Evolutionary conservation across 2,113 vertebrate genomes (phyloP), one percentile per base, ranked within the genome.

Genomic region (Empidonax traillii): DNA sequence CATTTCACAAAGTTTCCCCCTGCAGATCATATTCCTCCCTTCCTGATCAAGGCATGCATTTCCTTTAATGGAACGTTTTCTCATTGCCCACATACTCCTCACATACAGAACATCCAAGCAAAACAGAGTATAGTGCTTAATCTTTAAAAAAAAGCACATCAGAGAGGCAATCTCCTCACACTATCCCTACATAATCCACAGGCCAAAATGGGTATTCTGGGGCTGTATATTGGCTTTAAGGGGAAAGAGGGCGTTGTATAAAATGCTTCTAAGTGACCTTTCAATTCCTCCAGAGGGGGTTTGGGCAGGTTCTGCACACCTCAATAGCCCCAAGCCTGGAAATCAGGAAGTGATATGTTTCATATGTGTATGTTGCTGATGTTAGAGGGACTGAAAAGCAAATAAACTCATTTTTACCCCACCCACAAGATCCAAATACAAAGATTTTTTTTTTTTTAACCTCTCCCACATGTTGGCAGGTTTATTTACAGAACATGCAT

Each of bases 31-130:
- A 44, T 56, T 52, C 12, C 14, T 53, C 56, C 20, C 52, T 78
- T 92, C 33, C 30, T 63, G 10, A 75, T 6, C 1, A 1, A 14
- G 1, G 1, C 19, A n/a, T 8, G 9, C 22, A 9, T 7, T 69
- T 89, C 49, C 30, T 87, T 76, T 55, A 74, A 9, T 23, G 33
- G 27, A 30, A 69, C 59, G 10, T 52, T 74, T 53, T 82, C 59
- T 58, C 15, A 22, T 43, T 90, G 46, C 31, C 43, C 62, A 49
- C 12, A 43, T 10, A 62, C 3, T 3, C 15, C 15, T 74, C 30
- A 24, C 2, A 17, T 12, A n/a, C 4, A 59, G 39, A 41, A 18
- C 16, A 59, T 16, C 37, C 33, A 63, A 53, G 39, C 4, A 25
- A 53, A 91, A 49, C 31, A 76, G 24, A 53, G 3, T 24, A 15